Conservation (phyloP, 2,888 invertebrate genomes). For the Agapostemon virescens region DNA sequence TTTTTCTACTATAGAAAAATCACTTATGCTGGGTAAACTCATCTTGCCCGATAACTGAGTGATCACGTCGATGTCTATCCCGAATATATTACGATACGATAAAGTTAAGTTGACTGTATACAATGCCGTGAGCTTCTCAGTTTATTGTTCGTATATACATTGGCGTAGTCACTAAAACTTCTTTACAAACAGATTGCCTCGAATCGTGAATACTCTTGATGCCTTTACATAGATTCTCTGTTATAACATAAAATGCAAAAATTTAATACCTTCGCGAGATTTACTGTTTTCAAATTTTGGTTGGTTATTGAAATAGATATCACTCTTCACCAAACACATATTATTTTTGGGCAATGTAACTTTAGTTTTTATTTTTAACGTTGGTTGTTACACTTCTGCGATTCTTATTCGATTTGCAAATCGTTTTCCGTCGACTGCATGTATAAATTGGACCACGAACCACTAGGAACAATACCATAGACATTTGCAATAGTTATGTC, state of each 20-base stretch:
- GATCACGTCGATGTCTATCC: constrained; percentile 44
- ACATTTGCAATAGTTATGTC: neutral
- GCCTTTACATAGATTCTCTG: neutral
- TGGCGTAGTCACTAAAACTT: constrained; percentile 31
- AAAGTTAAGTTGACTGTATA: constrained; percentile 44
- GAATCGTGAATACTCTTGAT: neutral
- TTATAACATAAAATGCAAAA: neutral
- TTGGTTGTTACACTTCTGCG: neutral
- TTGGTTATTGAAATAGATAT: neutral
- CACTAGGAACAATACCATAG: neutral
- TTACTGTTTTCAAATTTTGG: neutral
- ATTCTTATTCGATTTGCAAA: neutral
- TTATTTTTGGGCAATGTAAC: neutral
- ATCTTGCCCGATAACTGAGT: constrained; percentile 70
- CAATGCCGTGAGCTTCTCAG: constrained; percentile 24
- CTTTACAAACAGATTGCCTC: neutral
- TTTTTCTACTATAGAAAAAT: constrained; percentile 87
- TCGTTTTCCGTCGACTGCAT: neutral
- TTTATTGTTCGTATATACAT: constrained; percentile 33
- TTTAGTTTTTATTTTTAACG: neutral
- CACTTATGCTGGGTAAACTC: constrained; percentile 84
- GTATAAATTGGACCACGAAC: neutral
- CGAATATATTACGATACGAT: constrained; percentile 27
- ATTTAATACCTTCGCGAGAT: neutral
- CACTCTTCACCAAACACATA: neutral